phyloP scores from a whole-genome alignment of 2,797 vertebrate genomes.

The Lutra lutra region DNA sequence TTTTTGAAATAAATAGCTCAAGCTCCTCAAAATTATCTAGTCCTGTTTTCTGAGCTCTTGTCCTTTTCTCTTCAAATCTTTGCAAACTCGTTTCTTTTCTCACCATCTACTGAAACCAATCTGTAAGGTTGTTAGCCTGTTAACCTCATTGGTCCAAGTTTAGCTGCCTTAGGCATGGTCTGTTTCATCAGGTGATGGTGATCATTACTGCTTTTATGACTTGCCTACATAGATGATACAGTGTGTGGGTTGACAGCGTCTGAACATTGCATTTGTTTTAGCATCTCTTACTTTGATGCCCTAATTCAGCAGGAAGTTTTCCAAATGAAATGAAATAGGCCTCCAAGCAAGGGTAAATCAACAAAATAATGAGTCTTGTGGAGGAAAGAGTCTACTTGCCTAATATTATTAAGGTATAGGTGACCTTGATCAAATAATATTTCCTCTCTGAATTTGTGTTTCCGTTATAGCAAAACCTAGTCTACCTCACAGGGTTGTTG shows the following conservation, averaged over 20 bases:
- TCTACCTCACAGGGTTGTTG: background rate
- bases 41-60: background rate
- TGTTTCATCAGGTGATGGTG: background rate
- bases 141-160: background rate
- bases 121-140: background rate
- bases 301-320: background rate
- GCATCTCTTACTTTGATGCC: background rate
- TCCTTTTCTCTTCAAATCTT: background rate
- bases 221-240: background rate
- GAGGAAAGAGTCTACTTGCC: background rate
- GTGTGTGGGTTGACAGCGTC: background rate
- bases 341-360: background rate
- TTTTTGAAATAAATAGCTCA: background rate
- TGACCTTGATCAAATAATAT: background rate
- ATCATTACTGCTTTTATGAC: background rate
- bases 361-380: background rate
- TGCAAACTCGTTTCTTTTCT: background rate
- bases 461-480: background rate
- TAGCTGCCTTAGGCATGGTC: background rate
- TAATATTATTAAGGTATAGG: background rate
- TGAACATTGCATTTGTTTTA: background rate
- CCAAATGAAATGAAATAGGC: conserved; percentile 25
- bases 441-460: background rate
- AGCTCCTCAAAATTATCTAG: background rate
- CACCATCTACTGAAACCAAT: background rate